Conservation (phyloP, 2,113 vertebrate species). For the Turnix velox region DNA sequence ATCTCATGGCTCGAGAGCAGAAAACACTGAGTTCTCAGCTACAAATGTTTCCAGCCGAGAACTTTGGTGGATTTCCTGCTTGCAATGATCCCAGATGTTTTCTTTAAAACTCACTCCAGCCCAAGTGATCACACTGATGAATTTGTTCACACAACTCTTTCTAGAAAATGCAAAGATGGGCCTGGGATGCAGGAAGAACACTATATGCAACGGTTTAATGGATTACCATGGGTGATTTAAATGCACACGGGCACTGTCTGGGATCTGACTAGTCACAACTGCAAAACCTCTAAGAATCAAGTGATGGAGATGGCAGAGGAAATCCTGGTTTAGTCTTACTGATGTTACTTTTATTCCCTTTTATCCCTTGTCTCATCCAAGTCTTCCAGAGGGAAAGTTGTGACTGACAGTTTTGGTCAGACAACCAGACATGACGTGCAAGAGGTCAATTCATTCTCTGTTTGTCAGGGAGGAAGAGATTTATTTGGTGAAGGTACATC, state of each 20-base stretch:
- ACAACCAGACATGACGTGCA: constrained; percentile 54
- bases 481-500: constrained; percentile 71
- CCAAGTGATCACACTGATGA: not conserved
- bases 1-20: rapidly evolving
- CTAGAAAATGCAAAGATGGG: constrained; percentile 16
- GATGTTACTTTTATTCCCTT: constrained; percentile 53
- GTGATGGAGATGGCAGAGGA: constrained; percentile 44
- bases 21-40: not conserved
- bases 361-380: constrained; percentile 27
- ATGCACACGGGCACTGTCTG: not conserved
- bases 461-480: constrained; percentile 69
- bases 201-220: not conserved
- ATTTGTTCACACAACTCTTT: not conserved
- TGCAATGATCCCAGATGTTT: constrained; percentile 28
- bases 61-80: constrained; percentile 18
- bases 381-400: constrained; percentile 43
- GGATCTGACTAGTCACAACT: not conserved
- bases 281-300: constrained; percentile 15
- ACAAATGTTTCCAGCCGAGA: not conserved
- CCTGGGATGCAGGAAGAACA: not conserved
- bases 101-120: constrained; percentile 21
- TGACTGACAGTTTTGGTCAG: constrained; percentile 52
- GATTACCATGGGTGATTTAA: not conserved
- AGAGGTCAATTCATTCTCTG: constrained; percentile 59
- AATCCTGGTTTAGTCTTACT: constrained; percentile 53